phyloP scores from a whole-genome alignment of 1,140 invertebrate genomes.

The Halyomorpha halys region DNA sequence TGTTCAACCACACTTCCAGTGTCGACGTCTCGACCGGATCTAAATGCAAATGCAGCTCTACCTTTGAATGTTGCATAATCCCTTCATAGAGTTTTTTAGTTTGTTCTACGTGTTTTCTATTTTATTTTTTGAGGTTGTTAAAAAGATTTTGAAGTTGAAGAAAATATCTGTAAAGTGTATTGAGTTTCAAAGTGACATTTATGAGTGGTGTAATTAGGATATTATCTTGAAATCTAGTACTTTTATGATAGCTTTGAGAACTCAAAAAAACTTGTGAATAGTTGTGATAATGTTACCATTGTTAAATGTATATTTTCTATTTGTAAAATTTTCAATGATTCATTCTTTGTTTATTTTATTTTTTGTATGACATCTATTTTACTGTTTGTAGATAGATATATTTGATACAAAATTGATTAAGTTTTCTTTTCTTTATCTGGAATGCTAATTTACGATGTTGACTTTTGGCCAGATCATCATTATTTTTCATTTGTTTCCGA shows the following conservation, averaged over 20 bases:
- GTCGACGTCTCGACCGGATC: conserved; percentile 34
- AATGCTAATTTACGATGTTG: not conserved
- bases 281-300: not conserved
- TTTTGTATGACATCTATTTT: not conserved
- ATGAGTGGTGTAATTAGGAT: too few relatives aligned
- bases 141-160: not conserved
- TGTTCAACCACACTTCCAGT: conserved; percentile 35
- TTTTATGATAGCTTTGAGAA: not conserved
- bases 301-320: not conserved
- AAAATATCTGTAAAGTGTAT: not conserved
- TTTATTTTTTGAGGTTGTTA: not conserved
- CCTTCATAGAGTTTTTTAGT: not conserved
- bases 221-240: not conserved
- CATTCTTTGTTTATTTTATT: not conserved
- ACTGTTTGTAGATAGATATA: not conserved
- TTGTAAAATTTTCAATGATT: not conserved
- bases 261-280: not conserved
- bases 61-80: conserved; percentile 13
- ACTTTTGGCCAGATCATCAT: not conserved
- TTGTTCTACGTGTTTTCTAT: not conserved
- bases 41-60: conserved; percentile 36
- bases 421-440: not conserved
- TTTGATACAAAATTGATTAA: not conserved
- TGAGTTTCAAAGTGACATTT: not conserved
- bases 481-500: not conserved